Evolutionary conservation across 2,888 invertebrate species (phyloP).

Genomic region (Diadromus collaris): DNA sequence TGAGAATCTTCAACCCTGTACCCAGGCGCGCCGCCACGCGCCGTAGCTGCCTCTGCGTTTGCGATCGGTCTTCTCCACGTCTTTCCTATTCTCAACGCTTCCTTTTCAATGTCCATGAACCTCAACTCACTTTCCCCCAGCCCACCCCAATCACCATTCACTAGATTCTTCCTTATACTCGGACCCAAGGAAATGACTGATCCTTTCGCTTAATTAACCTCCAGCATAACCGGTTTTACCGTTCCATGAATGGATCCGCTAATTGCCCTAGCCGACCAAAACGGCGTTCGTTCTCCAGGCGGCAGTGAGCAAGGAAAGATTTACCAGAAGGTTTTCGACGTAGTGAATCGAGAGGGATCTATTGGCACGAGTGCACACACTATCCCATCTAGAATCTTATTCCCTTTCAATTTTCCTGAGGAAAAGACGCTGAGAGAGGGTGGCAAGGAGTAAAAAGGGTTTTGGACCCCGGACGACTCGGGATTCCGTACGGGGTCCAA

Average conservation of each 20-base stretch:
- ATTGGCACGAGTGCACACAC: constrained; percentile 10
- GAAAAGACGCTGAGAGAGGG: neutral
- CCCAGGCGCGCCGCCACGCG: too few relatives aligned
- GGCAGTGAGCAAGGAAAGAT: neutral
- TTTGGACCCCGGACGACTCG: neutral
- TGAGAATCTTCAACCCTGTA: neutral
- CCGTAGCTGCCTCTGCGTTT: constrained; percentile 18
- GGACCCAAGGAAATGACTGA: neutral
- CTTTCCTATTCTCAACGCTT: neutral
- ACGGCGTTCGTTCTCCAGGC: neutral
- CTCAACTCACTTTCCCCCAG: too few relatives aligned
- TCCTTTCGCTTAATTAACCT: constrained; percentile 1
- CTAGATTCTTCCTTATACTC: neutral
- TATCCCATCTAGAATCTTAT: neutral
- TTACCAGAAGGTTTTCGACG: constrained; percentile 2
- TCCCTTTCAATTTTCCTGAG: constrained; percentile 42
- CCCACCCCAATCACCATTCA: too few relatives aligned
- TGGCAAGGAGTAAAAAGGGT: neutral
- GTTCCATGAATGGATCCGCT: constrained; percentile 13
- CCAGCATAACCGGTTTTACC: constrained; percentile 20
- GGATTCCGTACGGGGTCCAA: constrained; percentile 19
- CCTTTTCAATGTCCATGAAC: constrained; percentile 3
- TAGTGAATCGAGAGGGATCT: constrained; percentile 1
- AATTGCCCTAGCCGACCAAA: constrained; percentile 15
- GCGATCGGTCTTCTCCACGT: constrained; percentile 4